Conservation (phyloP, 2,113 vertebrate species). For the Calidris pugnax region DNA sequence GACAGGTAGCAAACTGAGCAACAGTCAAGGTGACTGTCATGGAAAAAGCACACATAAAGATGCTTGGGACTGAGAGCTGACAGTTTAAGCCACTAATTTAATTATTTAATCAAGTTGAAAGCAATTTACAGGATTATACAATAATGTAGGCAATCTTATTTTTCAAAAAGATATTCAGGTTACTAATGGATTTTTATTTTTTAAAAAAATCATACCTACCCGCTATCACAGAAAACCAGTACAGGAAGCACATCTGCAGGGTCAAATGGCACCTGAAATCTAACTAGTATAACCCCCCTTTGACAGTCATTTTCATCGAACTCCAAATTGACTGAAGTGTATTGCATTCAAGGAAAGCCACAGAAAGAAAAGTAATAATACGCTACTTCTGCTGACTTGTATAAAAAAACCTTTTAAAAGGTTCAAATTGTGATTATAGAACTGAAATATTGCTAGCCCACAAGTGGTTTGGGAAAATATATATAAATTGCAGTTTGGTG, state of each 20-base stretch:
- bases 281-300: background rate
- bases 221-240: background rate
- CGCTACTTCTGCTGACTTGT: constrained; percentile 1
- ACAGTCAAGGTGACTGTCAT: background rate
- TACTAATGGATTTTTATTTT: background rate
- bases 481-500: background rate
- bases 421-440: constrained; percentile 39
- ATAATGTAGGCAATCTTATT: background rate
- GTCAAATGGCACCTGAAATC: background rate
- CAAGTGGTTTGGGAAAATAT: constrained; percentile 14
- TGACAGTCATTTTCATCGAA: background rate
- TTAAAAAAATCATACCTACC: background rate
- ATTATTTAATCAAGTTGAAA: background rate
- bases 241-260: background rate
- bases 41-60: background rate
- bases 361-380: constrained; percentile 20
- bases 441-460: constrained; percentile 25
- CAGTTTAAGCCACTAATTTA: background rate
- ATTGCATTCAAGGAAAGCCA: constrained; percentile 3
- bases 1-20: background rate
- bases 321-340: background rate
- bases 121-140: background rate
- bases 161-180: background rate
- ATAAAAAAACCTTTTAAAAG: background rate
- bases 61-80: background rate